phyloP scores from a whole-genome alignment of 2,888 invertebrate genomes.

The Lithophane ornitopus region DNA sequence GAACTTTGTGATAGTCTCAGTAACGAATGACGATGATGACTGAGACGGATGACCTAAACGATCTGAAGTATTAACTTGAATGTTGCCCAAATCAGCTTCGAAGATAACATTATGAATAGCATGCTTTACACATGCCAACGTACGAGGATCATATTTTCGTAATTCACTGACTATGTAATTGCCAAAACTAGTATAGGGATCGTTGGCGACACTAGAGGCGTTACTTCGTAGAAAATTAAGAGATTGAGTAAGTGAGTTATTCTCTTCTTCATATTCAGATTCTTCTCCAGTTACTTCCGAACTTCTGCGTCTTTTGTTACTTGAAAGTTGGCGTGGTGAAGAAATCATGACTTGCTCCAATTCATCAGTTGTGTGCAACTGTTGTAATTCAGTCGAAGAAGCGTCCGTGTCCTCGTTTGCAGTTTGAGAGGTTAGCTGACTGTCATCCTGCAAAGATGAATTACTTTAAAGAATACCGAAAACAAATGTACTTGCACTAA shows the following conservation, averaged over 20 bases:
- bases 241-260: background rate
- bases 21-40: background rate
- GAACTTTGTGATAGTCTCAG: background rate
- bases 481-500: background rate
- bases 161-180: conserved; percentile 31
- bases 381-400: conserved; percentile 5
- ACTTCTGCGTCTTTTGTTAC: background rate
- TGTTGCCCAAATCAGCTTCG: conserved; percentile 21
- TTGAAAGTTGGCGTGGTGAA: background rate
- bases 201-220: background rate
- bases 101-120: conserved; percentile 27
- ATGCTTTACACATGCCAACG: conserved; percentile 22
- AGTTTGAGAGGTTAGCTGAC: background rate
- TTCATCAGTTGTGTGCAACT: background rate
- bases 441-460: conserved; percentile 14
- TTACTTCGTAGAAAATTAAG: conserved; percentile 2
- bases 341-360: conserved; percentile 2
- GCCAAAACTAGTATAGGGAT: conserved; percentile 21
- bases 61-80: background rate
- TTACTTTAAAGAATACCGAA: background rate
- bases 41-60: background rate
- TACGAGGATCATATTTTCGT: conserved; percentile 19
- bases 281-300: conserved; percentile 3
- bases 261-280: conserved; percentile 9
- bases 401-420: conserved; percentile 9